Percentiles rank a stretch among this genome's conserved stretches.
phyloP scores from a whole-genome alignment of 2,113 vertebrate species.

The Pavo muticus region DNA sequence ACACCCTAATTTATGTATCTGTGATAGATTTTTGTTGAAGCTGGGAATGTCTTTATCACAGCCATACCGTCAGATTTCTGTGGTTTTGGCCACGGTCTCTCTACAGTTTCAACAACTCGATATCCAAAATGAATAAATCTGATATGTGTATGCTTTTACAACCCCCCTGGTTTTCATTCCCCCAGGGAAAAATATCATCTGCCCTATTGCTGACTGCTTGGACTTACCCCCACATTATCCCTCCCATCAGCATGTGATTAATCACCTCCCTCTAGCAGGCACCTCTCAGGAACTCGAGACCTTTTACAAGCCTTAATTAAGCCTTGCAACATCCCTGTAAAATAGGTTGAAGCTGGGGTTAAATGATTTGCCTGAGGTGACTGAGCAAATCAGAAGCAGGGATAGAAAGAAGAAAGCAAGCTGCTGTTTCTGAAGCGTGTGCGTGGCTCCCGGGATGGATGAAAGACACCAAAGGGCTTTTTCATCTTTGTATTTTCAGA shows the following conservation, averaged over 20 bases:
- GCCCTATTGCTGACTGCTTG: slow-evolving; percentile 35
- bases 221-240: slow-evolving; percentile 40
- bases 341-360: slow-evolving; percentile 66
- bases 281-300: slow-evolving; percentile 56
- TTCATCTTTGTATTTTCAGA: not conserved
- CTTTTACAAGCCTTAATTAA: slow-evolving; percentile 68
- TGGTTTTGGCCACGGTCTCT: slow-evolving; percentile 57
- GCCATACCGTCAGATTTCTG: slow-evolving; percentile 30
- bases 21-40: slow-evolving; percentile 51
- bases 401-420: not conserved
- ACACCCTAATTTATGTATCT: slow-evolving; percentile 40
- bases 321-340: slow-evolving; percentile 63
- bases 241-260: slow-evolving; percentile 58
- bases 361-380: slow-evolving; percentile 64
- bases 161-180: slow-evolving; percentile 14
- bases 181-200: slow-evolving; percentile 45
- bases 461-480: not conserved
- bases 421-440: not conserved
- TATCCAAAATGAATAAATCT: slow-evolving; percentile 67
- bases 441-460: accelerated
- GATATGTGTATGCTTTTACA: slow-evolving; percentile 10
- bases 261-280: slow-evolving; percentile 54
- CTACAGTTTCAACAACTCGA: slow-evolving; percentile 47
- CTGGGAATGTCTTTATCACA: slow-evolving; percentile 55
- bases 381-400: slow-evolving; percentile 51